A percentile compares a stretch with the other conserved stretches of the same genome.
Conservation (phyloP, 2,113 vertebrate species). For the Pelobates fuscus region DNA sequence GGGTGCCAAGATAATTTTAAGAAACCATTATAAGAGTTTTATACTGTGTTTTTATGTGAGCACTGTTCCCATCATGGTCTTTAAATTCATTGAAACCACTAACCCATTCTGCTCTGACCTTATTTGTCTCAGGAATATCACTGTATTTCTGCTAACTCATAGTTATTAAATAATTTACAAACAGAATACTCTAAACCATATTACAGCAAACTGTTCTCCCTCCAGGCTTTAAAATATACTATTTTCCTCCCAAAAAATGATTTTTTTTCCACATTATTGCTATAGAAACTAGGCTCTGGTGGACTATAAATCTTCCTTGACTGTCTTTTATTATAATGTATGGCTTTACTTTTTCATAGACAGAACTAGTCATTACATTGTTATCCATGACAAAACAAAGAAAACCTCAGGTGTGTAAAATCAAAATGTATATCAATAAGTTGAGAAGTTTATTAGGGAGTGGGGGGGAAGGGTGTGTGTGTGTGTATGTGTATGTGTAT, state of each 20-base stretch:
- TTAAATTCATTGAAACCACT: no score
- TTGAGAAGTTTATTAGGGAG: no score
- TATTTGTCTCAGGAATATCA: no score
- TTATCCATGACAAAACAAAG: not conserved
- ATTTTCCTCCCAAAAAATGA: not conserved
- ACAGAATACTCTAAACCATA: not conserved
- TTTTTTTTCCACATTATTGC: not conserved
- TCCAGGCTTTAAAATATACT: not conserved
- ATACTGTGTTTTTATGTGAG: no score
- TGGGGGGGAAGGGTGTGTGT: no score
- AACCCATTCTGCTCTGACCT: no score
- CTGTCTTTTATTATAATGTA: constrained; percentile 6
- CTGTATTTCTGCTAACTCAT: constrained; percentile 9
- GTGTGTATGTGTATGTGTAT: no score
- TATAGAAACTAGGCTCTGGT: not conserved
- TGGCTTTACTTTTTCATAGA: not conserved
- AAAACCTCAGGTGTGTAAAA: no score
- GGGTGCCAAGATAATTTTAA: no score
- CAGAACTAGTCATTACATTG: not conserved
- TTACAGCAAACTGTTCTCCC: not conserved
- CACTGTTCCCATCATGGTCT: no score
- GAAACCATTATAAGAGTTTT: no score
- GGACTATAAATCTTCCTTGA: not conserved
- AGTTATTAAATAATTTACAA: not conserved
- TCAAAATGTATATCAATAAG: no score